Evolutionary conservation across 2,113 vertebrate genomes (phyloP).

Genomic region (Shinisaurus crocodilurus): DNA sequence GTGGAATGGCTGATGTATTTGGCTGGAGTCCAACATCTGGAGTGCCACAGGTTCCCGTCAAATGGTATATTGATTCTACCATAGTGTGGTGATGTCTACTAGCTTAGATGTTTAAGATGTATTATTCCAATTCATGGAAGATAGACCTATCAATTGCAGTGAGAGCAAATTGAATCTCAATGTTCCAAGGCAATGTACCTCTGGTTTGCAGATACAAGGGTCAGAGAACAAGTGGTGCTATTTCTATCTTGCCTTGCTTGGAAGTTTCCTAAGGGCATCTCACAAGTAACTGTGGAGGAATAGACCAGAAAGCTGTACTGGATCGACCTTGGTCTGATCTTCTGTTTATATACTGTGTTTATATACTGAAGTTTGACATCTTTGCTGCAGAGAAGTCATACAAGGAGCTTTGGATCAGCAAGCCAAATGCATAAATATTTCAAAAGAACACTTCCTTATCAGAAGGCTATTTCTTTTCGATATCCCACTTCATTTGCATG

Average conservation of each 20-base stretch:
- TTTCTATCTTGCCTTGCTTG: not conserved
- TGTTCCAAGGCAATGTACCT: not conserved
- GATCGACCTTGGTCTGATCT: conserved; percentile 22
- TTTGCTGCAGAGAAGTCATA: not conserved
- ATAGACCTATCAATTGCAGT: not conserved
- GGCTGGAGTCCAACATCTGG: not conserved
- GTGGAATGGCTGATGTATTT: not conserved
- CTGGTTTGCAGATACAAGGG: not conserved
- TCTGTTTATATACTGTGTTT: no score
- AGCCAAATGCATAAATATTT: not conserved
- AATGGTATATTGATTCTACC: not conserved
- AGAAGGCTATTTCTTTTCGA: not conserved
- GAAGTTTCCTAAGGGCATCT: conserved; percentile 3
- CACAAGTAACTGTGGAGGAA: conserved; percentile 29
- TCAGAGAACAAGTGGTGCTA: not conserved
- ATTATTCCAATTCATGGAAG: not conserved
- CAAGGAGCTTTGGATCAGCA: not conserved
- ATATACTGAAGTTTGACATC: conserved; percentile 41
- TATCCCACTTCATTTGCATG: conserved; percentile 34
- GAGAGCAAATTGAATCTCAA: not conserved
- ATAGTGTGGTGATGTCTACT: not conserved
- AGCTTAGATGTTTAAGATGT: not conserved
- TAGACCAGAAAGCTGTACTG: not conserved
- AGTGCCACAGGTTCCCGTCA: not conserved
- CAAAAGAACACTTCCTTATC: not conserved